Evolutionary conservation across 1,140 invertebrate species (phyloP), one percentile per base, ranked within the genome.

Genomic region (Piezodorus guildinii): DNA sequence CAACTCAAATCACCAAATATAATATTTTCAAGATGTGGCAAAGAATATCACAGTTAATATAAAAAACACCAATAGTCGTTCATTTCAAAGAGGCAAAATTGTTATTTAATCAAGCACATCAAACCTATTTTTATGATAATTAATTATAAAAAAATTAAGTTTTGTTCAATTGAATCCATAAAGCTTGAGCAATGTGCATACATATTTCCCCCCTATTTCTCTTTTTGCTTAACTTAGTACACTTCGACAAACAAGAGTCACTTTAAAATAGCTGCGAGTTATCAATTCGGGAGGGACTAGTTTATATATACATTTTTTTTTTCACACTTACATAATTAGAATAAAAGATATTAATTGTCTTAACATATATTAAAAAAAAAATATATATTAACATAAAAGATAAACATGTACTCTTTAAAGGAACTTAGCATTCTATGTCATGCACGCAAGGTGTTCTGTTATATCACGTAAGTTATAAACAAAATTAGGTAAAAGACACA

Each of bases 131-230:
- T 49, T 49, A 49, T 49, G 10, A 49, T 2, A 19, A 49, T 49
- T 21, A 49, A 19, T 49, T 49, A 49, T 49, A 19, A 49, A 49
- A 19, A 49, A 49, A 21, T 6, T 49, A 21, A 49, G 1, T 49
- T 49, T 17, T 49, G 46, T 19, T 56, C 17, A 56, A 23, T 56
- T 23, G 2, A 56, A 56, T 25, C 52, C 17, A 27, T 56, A 56
- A 56, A 56, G 52, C 52, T 56, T 56, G 52, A 56, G 52, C 52
- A 56, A 56, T 56, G 52, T 56, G 52, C 52, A 56, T 14, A 6
- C 23, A 23, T 56, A 23, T 56, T 56, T 39, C 9, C 34, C 34
- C 34, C 34, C 34, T 39, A 49, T 2, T 49, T 49, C n/a, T n/a
- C n/a, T n/a, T 21, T 19, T 49, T 49, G 34, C 34, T 39, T 39